Conservation (phyloP, 2,888 invertebrate genomes). For the Bruchidius siliquastri region DNA sequence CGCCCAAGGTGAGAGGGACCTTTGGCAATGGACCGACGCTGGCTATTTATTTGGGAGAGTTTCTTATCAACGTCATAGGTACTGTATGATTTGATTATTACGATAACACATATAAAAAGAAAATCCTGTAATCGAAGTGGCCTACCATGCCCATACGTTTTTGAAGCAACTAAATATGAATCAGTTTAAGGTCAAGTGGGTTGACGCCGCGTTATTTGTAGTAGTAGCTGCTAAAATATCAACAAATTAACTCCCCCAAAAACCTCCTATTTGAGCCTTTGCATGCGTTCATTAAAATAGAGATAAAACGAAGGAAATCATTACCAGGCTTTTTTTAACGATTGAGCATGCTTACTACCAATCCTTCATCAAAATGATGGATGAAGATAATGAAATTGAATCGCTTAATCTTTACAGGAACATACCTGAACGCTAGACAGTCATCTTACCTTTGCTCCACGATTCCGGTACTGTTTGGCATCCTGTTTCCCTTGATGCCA, state of each 20-base stretch:
- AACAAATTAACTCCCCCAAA: no score
- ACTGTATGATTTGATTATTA: not conserved
- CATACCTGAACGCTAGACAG: slow-evolving; percentile 49
- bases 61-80: slow-evolving; percentile 50
- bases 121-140: not conserved
- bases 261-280: no score
- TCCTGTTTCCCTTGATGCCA: slow-evolving; percentile 57
- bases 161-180: not conserved
- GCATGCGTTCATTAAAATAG: no score
- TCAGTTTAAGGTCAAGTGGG: no score
- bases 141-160: not conserved
- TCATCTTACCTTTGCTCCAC: slow-evolving; percentile 55
- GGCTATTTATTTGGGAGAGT: slow-evolving; percentile 31
- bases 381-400: no score
- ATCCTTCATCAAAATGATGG: not conserved
- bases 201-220: no score
- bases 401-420: slow-evolving; percentile 46
- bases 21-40: slow-evolving; percentile 34
- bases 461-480: slow-evolving; percentile 54
- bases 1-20: slow-evolving; percentile 33
- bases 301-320: no score
- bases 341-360: not conserved
- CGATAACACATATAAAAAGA: not conserved
- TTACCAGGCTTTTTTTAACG: no score
- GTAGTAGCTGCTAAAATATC: no score